phyloP scores from a whole-genome alignment of 2,113 vertebrate genomes.

The Antechinus stuartii region DNA sequence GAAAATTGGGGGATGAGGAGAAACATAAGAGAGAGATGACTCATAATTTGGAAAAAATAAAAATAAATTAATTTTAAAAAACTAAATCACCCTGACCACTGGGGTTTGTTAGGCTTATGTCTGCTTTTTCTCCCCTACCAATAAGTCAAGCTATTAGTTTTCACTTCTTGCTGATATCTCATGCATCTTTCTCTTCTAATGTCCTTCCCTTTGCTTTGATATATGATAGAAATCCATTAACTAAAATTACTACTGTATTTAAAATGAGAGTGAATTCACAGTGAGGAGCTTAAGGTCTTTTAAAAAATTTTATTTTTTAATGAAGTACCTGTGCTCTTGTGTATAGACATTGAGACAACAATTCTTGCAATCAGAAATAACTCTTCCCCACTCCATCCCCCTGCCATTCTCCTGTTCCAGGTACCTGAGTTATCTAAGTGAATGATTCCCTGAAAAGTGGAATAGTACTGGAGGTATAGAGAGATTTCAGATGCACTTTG shows the following conservation, averaged over 20 bases:
- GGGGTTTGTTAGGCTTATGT: conserved; percentile 26
- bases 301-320: not conserved
- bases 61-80: conserved; percentile 39
- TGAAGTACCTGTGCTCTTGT: not conserved
- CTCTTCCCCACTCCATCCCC: not conserved
- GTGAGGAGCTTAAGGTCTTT: not conserved
- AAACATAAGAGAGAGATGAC: not conserved
- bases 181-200: conserved; percentile 33
- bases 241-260: conserved; percentile 37
- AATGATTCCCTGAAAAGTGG: conserved; percentile 13
- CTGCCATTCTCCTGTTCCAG: not conserved
- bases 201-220: conserved; percentile 63
- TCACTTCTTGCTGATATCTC: conserved; percentile 55
- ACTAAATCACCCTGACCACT: conserved; percentile 26
- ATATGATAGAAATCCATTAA: conserved; percentile 5
- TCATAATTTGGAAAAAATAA: not conserved
- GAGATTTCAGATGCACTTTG: conserved; percentile 4
- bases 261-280: not conserved
- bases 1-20: not conserved
- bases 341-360: not conserved
- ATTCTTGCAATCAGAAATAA: conserved; percentile 8
- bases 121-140: conserved; percentile 67
- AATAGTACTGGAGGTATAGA: not conserved
- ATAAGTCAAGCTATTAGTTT: conserved; percentile 73
- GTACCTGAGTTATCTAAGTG: conserved; percentile 7